Conservation (phyloP, 2,888 invertebrate species). For the Limnephilus rhombicus region DNA sequence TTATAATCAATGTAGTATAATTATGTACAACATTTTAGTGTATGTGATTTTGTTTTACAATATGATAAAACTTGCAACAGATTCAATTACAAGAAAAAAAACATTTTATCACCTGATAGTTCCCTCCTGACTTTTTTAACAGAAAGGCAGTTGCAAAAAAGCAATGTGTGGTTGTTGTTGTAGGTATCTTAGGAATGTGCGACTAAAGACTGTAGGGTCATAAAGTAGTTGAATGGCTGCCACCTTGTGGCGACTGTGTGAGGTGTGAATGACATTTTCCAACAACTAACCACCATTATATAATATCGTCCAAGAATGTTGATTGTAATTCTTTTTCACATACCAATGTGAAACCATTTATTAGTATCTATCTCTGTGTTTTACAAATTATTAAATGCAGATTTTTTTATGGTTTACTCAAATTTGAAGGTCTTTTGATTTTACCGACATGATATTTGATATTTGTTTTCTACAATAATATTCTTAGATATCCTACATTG, state of each 20-base stretch:
- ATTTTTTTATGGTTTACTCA: background rate
- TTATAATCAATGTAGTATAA: background rate
- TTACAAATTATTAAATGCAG: no score
- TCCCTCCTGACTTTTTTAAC: background rate
- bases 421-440: background rate
- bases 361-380: no score
- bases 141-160: background rate
- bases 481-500: background rate
- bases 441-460: background rate
- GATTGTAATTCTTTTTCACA: background rate
- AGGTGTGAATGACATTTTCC: background rate
- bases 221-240: background rate
- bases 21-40: background rate
- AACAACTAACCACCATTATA: background rate
- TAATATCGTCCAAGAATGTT: background rate
- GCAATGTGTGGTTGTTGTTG: background rate
- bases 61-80: background rate
- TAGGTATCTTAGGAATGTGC: background rate
- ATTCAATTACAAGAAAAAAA: background rate
- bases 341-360: no score
- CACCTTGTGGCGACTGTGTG: background rate
- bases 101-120: background rate
- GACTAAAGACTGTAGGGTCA: background rate
- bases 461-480: no score
- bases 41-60: background rate